Percentiles rank a stretch among this genome's conserved stretches.
Evolutionary conservation across 30 jellyfish, hydroid and myxozoan genomes (phyloP).

Genomic region (Chironex yamaguchii): DNA sequence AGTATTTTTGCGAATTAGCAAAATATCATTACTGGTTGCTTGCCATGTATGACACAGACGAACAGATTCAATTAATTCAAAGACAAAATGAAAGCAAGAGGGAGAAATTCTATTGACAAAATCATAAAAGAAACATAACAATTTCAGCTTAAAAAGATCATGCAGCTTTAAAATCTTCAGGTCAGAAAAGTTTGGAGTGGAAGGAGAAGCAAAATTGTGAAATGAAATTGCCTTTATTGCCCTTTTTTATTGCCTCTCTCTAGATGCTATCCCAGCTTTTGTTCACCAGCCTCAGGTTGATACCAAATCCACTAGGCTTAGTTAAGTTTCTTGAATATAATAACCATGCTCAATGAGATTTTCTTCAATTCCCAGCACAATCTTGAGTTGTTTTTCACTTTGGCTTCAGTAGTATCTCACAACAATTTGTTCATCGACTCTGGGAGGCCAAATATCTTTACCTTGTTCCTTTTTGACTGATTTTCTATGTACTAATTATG

Average conservation of each 20-base stretch:
- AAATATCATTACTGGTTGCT: not conserved
- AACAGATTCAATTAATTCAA: not conserved
- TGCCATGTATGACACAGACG: not conserved
- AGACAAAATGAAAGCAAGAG: constrained; percentile 7
- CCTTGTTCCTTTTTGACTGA: no score
- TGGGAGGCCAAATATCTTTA: no score
- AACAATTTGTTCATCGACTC: no score
- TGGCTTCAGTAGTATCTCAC: no score
- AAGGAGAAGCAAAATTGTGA: constrained; percentile 2
- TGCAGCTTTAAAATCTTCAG: not conserved
- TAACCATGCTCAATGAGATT: no score
- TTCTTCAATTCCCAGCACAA: no score
- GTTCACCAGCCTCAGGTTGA: no score
- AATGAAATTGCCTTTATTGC: constrained; percentile 9
- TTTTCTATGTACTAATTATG: no score
- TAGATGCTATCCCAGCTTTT: no score
- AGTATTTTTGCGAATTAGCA: not conserved
- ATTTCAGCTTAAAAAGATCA: not conserved
- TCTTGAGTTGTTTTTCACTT: no score
- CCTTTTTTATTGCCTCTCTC: constrained; percentile 11
- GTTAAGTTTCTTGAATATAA: no score
- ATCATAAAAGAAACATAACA: not conserved
- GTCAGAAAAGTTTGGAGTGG: not conserved
- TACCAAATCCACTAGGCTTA: no score
- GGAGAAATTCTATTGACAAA: not conserved